Evolutionary conservation across 2,113 vertebrate species (phyloP), one percentile per base, ranked within the genome.

Genomic region (Syrmaticus mikado): DNA sequence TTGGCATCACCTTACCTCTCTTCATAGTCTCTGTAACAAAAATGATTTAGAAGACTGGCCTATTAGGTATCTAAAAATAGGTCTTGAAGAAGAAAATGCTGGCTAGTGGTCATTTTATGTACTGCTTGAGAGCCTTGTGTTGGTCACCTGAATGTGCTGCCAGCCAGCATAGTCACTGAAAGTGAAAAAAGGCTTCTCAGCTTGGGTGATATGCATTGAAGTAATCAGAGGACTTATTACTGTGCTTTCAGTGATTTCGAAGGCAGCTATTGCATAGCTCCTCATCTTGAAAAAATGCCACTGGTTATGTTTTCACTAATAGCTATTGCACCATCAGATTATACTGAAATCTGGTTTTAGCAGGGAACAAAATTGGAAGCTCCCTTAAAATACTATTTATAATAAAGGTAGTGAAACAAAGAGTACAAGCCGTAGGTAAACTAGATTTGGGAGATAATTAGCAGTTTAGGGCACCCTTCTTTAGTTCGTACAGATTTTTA

Each of bases 371-470:
- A 7, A 82, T 82, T 90, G 62, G 76, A 78, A 94, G 7, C 43
- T 82, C 71, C 34, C 85, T 88, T 83, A 8, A 55, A 85, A 86
- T 72, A 22, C 50, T 45, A 11, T 88, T 91, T 83, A 65, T 86
- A 83, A 46, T 67, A 93, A 78, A 75, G 65, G 41, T 45, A 4
- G 40, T 78, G 73, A 92, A 92, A 91, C 82, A 94, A 94, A 83
- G 76, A 82, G 16, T 27, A 61, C 78, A 83, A 83, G 85, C 82
- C 92, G 91, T 77, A 89, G 76, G 76, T 67, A 81, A 91, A 22
- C 57, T 74, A 91, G 87, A 92, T 91, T 91, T 89, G 82, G 75
- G 61, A 74, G 87, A 85, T 81, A 89, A 85, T 91, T 77, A 60
- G 46, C 52, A 67, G 58, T 87, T 58, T 53, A 38, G 66, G 55